phyloP scores from a whole-genome alignment of 2,113 vertebrate genomes.

The Semnornis frantzii region DNA sequence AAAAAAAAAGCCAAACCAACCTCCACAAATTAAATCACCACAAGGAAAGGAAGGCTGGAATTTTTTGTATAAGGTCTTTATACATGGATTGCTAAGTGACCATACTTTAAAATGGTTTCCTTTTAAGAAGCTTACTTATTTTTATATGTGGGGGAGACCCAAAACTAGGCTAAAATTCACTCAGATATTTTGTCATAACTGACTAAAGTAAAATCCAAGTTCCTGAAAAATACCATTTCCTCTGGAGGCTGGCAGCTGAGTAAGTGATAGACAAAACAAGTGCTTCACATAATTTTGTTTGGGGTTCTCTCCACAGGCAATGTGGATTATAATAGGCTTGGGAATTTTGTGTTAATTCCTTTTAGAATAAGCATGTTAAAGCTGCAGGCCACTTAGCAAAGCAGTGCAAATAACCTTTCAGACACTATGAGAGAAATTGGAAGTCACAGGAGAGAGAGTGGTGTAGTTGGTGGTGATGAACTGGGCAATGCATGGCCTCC shows the following conservation, averaged over 20 bases:
- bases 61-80: background rate
- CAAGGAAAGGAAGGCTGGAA: background rate
- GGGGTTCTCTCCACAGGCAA: background rate
- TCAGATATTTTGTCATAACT: constrained; percentile 10
- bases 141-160: background rate
- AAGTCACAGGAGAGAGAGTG: background rate
- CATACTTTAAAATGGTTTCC: background rate
- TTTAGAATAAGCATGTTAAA: background rate
- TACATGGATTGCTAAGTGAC: background rate
- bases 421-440: background rate
- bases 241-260: constrained; percentile 9
- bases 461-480: rapidly evolving
- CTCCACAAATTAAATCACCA: background rate
- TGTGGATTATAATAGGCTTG: constrained; percentile 26
- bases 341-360: constrained; percentile 47
- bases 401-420: background rate
- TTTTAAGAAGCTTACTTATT: background rate
- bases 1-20: background rate
- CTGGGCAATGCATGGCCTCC: rapidly evolving
- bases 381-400: background rate
- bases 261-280: constrained; percentile 35
- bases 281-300: constrained; percentile 14
- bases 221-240: constrained; percentile 11
- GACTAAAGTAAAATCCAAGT: constrained; percentile 5
- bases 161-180: constrained; percentile 8